These are phyloP conservation scores for Pantherophis guttatus DNA, from an alignment of 2,113 vertebrate genomes.

Conservation along the genomic window DNA sequence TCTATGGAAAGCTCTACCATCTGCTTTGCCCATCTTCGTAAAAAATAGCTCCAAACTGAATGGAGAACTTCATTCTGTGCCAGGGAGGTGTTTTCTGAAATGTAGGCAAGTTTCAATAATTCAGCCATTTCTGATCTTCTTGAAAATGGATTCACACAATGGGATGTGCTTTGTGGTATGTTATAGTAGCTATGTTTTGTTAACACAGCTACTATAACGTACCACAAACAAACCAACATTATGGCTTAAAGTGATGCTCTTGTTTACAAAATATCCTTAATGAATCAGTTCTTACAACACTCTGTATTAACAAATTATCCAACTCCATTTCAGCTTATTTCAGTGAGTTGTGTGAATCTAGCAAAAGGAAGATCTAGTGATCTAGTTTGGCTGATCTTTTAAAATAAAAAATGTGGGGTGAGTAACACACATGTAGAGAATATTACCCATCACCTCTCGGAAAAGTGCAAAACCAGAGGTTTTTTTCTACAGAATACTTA, in stretches of 20 bases:
- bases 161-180: background rate
- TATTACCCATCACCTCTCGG: background rate
- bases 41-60: conserved; percentile 10
- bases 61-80: background rate
- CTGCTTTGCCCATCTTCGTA: conserved; percentile 11
- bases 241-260: background rate
- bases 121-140: background rate
- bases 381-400: background rate
- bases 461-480: background rate
- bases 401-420: background rate
- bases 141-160: background rate
- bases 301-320: background rate
- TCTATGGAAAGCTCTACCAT: background rate
- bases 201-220: background rate
- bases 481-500: background rate
- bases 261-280: background rate
- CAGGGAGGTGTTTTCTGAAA: background rate
- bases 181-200: no score
- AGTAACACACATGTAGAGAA: background rate
- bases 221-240: background rate
- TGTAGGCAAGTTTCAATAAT: background rate
- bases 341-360: background rate
- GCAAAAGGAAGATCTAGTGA: background rate
- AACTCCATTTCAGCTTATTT: background rate
- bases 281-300: background rate